Base-by-base conservation (phyloP, 2,113 vertebrate species). In the Athene noctua region DNA sequence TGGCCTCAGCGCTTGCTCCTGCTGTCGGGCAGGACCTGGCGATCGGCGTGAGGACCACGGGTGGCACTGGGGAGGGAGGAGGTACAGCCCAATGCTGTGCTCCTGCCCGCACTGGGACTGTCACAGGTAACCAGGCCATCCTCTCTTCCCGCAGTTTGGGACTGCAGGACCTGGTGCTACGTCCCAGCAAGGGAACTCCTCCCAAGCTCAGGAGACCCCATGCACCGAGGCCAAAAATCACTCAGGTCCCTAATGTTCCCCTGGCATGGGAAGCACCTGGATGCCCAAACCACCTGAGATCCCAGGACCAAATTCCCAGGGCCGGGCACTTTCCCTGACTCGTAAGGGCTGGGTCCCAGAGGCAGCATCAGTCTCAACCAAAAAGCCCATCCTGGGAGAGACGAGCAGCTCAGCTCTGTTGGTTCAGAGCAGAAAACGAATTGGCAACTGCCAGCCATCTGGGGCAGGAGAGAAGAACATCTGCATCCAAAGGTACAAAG, bases 151-250 rank as follows among this genome's bases (percentile, higher is more conserved):
- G 36, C 29, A 25, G 58, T 5, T 65, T 68, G 42, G 54, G 30
- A 13, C 40, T 55, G n/a, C 21, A 34, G 1, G 10, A 59, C 27
- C 29, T 32, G 73, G 72, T 21, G 74, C n/a, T 25, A 10, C 3
- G 0, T 68, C 68, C 54, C 2, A 1, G 57, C 17, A 46, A 29
- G 25, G 25, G 58, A 88, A 38, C 22, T n/a, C 44, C 58, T 67
- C 57, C 65, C 1, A 3, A 40, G 54, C 36, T 36, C 9, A 6
- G 66, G 44, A 67, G 66, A 81, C 5, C 70, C 51, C 9, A 15
- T 0, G 4, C 66, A 18, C 20, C 2, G 3, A 51, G 9, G 23
- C 21, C 0, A 0, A 90, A 86, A 88, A 5, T 21, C 30, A 44
- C 22, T 15, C 0, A 0, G 18, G 47, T 79, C 59, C 70, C 66